These are phyloP conservation scores for Phorcus lineatus DNA, from an alignment of 2,888 invertebrate species.

Conservation along the genomic window DNA sequence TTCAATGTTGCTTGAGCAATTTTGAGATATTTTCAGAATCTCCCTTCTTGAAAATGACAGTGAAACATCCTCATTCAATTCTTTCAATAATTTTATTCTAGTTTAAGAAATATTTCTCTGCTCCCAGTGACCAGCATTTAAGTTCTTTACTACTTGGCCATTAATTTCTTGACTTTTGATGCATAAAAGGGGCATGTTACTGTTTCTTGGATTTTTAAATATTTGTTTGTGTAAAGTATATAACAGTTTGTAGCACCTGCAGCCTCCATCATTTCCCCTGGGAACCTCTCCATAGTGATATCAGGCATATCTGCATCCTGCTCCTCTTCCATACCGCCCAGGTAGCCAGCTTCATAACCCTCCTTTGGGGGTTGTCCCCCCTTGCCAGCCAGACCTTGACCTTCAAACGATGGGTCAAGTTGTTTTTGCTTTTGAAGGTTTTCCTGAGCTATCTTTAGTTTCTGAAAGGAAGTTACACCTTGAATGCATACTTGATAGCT, in stretches of 20 bases:
- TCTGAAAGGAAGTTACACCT: conserved; percentile 23
- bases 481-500: too few relatives aligned
- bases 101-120: too few relatives aligned
- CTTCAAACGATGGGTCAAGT: neutral
- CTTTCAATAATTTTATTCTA: neutral
- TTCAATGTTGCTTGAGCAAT: too few relatives aligned
- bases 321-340: conserved; percentile 23
- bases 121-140: too few relatives aligned
- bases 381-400: neutral
- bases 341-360: neutral
- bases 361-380: neutral
- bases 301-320: conserved; percentile 51
- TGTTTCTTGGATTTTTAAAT: too few relatives aligned
- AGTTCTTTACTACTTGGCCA: too few relatives aligned
- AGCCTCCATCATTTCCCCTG: conserved; percentile 32
- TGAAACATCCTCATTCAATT: neutral
- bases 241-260: conserved; percentile 12
- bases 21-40: too few relatives aligned
- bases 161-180: too few relatives aligned
- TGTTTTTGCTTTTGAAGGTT: neutral
- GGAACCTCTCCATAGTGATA: conserved; percentile 36
- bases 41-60: neutral
- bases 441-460: conserved; percentile 25
- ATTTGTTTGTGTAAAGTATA: too few relatives aligned
- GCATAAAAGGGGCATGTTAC: too few relatives aligned